Evolutionary conservation across 2,113 vertebrate genomes (phyloP), one percentile per base, ranked within the genome.

Genomic region (Perognathus longimembris): DNA sequence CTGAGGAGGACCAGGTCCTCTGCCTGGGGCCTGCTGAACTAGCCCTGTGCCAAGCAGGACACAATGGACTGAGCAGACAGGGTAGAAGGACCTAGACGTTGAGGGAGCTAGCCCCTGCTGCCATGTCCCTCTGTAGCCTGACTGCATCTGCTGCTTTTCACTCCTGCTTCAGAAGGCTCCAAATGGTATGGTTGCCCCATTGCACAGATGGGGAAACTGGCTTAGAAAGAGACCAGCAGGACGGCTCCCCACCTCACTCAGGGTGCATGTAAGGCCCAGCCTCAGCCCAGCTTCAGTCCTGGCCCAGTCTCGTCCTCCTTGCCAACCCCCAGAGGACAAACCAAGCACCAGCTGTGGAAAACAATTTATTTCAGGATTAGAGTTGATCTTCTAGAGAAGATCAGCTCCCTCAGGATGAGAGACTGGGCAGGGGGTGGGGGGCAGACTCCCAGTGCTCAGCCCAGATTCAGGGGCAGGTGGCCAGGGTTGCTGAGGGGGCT

Each of bases 281-380:
- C 64, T 83, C 57, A 7, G 30, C 59, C 77, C 54, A 78, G 67
- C 69, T 74, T 83, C 45, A 6, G n/a, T 45, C 64, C 78, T 75
- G 36, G 70, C 88, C 57, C 1, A 0, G 34, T 77, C 32, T 50
- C 0, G 0, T 77, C 76, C 57, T 85, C 90, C 57, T 70, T 61
- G 71, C 24, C 21, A 42, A 59, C 34, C 63, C 4, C 15, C 17
- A 71, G 69, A 54, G 76, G 36, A 80, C 40, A 74, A 90, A 59
- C 66, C 76, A 45, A 50, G 66, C 10, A 1, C 79, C 36, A 73
- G 63, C 84, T 75, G 20, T 57, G 36, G 86, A 64, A 87, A 93
- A 94, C 50, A 85, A 89, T 87, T 85, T 89, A 92, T 95, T 95
- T 93, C 50, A 28, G 70, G 93, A 94, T 96, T 88, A 70, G 45